A percentile compares a stretch with the other conserved stretches of the same genome.
Conservation (phyloP, 2,797 vertebrate genomes). For the Myotis pilosus region DNA sequence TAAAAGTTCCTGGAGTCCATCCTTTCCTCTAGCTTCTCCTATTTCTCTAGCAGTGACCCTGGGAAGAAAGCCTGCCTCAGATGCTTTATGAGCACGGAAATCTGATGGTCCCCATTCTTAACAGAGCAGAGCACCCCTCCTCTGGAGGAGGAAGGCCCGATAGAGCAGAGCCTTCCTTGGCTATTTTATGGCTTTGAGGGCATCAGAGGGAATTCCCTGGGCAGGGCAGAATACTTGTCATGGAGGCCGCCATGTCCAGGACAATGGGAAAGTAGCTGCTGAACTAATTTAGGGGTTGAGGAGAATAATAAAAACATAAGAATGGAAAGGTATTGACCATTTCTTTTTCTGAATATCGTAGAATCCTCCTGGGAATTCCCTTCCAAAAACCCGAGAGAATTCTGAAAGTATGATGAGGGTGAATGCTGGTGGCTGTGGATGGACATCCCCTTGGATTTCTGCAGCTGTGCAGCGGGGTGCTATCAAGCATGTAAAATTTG, state of each 20-base stretch:
- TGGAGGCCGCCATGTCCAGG: not conserved
- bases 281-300: not conserved
- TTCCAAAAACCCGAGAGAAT: not conserved
- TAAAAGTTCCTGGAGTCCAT: not conserved
- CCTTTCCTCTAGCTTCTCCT: not conserved
- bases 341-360: not conserved
- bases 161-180: not conserved
- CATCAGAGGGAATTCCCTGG: not conserved
- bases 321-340: not conserved
- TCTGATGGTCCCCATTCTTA: not conserved
- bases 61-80: constrained; percentile 1
- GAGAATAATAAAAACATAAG: not conserved
- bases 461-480: rapidly evolving
- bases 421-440: rapidly evolving
- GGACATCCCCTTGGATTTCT: not conserved
- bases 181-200: not conserved
- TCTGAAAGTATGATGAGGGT: not conserved
- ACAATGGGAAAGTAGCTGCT: not conserved
- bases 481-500: not conserved
- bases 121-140: not conserved
- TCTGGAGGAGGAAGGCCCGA: not conserved
- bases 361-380: not conserved
- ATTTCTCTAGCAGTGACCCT: not conserved
- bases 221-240: not conserved
- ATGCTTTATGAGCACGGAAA: not conserved